These are phyloP conservation scores for Lepidochrysops patricia DNA, from an alignment of 2,888 invertebrate genomes.

Conservation along the genomic window DNA sequence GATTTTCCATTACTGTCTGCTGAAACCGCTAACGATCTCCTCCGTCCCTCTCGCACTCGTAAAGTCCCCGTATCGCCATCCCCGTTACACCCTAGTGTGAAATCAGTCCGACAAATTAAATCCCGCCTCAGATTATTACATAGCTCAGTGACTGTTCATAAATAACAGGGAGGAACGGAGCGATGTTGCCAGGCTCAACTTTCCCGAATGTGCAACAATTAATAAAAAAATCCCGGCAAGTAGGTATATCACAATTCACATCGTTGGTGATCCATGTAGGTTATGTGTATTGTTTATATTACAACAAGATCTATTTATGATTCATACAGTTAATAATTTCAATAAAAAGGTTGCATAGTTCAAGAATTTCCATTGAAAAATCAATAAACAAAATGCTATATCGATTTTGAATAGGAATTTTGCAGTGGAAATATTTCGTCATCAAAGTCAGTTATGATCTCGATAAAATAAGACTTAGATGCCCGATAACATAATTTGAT, in stretches of 20 bases:
- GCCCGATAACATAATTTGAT: no score
- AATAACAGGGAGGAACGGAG: constrained; percentile 63
- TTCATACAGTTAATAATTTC: no score
- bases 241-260: neutral
- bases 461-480: no score
- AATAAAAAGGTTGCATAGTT: no score
- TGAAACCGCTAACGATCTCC: constrained; percentile 57
- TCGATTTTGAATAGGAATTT: no score
- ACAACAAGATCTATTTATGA: no score
- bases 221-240: constrained; percentile 10
- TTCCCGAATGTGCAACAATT: constrained; percentile 29
- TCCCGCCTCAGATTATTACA: constrained; percentile 82
- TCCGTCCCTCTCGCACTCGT: constrained; percentile 29
- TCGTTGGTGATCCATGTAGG: no score
- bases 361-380: no score
- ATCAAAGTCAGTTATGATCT: no score
- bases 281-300: no score
- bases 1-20: constrained; percentile 54
- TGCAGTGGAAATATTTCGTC: no score
- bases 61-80: constrained; percentile 27
- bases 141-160: constrained; percentile 82
- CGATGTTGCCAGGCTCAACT: constrained; percentile 34
- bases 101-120: constrained; percentile 83
- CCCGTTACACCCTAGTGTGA: constrained; percentile 69
- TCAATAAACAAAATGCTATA: no score